These are phyloP conservation scores for Enteromius anoplus DNA, from an alignment of 2,797 vertebrate species.

Conservation along the genomic window DNA sequence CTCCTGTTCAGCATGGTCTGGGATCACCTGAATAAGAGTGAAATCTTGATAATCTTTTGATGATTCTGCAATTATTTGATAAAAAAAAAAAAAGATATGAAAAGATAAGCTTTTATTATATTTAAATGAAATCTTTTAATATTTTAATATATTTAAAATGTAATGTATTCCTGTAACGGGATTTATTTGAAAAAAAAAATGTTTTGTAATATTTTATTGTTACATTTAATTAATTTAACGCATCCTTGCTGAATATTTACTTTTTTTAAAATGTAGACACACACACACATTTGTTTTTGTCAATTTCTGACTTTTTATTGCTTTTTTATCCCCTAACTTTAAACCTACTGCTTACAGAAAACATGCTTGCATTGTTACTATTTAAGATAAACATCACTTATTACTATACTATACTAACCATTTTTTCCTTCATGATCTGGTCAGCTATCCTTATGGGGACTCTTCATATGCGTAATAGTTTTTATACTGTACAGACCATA, in stretches of 20 bases:
- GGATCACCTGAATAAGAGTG: conserved; percentile 78
- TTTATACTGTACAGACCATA: no score
- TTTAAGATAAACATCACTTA: no score
- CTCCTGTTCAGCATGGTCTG: conserved; percentile 79
- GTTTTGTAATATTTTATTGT: not conserved
- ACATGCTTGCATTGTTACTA: no score
- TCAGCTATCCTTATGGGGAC: no score
- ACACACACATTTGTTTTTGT: no score
- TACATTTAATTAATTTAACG: not conserved
- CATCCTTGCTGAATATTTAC: not conserved
- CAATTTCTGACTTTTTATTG: no score
- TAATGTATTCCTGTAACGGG: not conserved
- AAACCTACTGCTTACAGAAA: no score
- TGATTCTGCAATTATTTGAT: not conserved
- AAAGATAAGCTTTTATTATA: not conserved
- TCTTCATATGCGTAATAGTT: no score
- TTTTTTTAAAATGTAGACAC: no score
- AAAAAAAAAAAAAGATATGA: not conserved
- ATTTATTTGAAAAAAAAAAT: not conserved
- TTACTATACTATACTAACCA: no score
- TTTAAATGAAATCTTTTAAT: not conserved
- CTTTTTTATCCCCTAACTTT: no score
- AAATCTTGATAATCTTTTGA: not conserved
- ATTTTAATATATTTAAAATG: not conserved
- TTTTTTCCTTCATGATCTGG: no score